Evolutionary conservation across 2,888 invertebrate genomes (phyloP).

Genomic region (Andrena hattorfiana): DNA sequence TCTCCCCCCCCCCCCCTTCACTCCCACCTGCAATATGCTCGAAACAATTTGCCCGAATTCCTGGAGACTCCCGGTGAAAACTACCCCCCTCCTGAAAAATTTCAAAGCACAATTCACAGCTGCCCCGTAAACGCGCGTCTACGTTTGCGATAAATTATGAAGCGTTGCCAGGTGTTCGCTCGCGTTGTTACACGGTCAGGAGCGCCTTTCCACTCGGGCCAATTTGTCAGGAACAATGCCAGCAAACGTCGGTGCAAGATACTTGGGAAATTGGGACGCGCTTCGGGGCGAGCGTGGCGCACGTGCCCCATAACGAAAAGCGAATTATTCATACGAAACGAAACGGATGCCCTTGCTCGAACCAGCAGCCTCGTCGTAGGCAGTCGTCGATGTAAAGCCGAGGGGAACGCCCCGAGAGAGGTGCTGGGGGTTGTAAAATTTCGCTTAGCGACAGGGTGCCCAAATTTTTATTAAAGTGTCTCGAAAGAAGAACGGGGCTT

Average conservation of each 20-base stretch:
- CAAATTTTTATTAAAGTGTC: no score
- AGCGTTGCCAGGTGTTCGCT: background rate
- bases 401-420: background rate
- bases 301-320: slow-evolving; percentile 25
- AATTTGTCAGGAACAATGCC: slow-evolving; percentile 20
- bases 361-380: background rate
- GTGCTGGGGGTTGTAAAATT: background rate
- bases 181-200: background rate
- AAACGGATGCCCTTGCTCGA: background rate
- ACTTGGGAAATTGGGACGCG: slow-evolving; percentile 18
- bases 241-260: slow-evolving; percentile 20
- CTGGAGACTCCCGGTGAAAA: no score
- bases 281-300: slow-evolving; percentile 28
- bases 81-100: no score
- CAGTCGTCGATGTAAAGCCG: background rate
- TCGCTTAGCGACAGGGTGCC: no score
- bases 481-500: no score
- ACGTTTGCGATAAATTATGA: background rate
- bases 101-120: no score
- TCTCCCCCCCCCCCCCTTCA: no score
- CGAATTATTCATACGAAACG: slow-evolving; percentile 45
- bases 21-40: no score
- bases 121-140: no score
- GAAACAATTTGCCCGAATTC: no score
- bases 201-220: background rate